Base-by-base conservation (phyloP, 2,888 invertebrate genomes). In the Blastobasis adustella region DNA sequence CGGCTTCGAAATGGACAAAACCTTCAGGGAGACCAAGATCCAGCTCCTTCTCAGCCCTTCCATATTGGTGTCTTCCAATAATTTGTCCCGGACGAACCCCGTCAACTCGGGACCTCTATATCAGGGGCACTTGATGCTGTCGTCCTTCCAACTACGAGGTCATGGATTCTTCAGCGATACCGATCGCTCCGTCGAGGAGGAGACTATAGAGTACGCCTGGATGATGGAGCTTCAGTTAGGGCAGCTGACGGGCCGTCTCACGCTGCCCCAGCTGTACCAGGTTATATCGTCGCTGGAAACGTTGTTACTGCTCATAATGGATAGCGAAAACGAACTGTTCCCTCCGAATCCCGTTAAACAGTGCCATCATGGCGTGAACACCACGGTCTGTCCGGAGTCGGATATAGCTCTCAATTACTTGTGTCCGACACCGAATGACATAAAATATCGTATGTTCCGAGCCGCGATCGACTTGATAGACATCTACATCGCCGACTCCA, bases 201-300 rank as follows among this genome's bases (percentile, higher is more conserved):
- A 98, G 66, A 98, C 98, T 0, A 82, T 99, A 10, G 99, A 99
- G 76, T 99, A 99, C 76, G 97, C 95, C 0, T 99, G 99, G 99
- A 90, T 98, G 65, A 92, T 99, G 65, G 99, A 99, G 79, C 91
- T 98, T 5, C 96, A 98, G 63, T 80, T 99, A 45, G 99, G 99
- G 0, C 97, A 98, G 76, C 82, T 99, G 10, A 96, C 95, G 37
- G 98, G 98, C 0, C 94, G 96, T 69, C 86, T 99, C 47, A 97
- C 97, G 0, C 89, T 95, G 37, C 96, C 98, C 0, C 98, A 94
- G 90, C 73, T 98, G 0, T 95, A 96, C 70, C 95, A 97, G 69
- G 91, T 98, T 6, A 90, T 96, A 9, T 95, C 96, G 36, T 94
- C 96, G 2, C 77, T 98, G 50, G 98, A 99, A 85, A 96, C 97